These are phyloP conservation scores for Acinonyx jubatus DNA, from an alignment of 2,113 vertebrate species.

Conservation along the genomic window DNA sequence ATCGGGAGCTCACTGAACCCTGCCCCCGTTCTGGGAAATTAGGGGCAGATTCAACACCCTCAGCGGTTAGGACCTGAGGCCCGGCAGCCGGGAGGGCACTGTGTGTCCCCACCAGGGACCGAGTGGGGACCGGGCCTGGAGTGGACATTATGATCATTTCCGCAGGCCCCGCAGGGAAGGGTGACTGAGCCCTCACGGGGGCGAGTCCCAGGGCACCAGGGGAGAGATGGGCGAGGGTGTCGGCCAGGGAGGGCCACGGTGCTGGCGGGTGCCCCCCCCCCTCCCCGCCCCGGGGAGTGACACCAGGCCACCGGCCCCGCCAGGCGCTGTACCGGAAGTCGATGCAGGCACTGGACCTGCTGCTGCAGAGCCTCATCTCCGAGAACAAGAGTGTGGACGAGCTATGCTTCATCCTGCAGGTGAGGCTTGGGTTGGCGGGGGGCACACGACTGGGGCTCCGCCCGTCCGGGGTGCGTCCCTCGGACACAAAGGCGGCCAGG, in stretches of 20 bases:
- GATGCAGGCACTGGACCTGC: background rate
- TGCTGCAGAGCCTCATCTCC: conserved; percentile 21
- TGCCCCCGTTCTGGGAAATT: too few relatives aligned
- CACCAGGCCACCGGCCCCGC: fast-evolving
- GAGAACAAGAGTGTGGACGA: conserved; percentile 57
- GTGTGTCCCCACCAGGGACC: background rate
- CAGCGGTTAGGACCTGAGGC: fast-evolving
- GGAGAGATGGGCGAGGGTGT: background rate
- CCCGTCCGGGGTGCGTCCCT: fast-evolving
- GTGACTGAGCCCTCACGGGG: fast-evolving
- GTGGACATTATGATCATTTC: fast-evolving
- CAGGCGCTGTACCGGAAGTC: conserved; percentile 47
- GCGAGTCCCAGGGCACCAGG: fast-evolving
- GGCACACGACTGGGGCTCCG: background rate
- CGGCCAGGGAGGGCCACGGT: fast-evolving
- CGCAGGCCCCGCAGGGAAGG: background rate
- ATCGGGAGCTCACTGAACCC: fast-evolving
- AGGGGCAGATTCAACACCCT: background rate
- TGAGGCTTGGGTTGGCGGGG: background rate
- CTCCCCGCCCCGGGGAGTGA: fast-evolving
- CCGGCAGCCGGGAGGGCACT: background rate
- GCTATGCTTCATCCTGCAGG: conserved; percentile 69
- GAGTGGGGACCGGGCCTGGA: fast-evolving
- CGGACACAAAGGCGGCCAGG: background rate
- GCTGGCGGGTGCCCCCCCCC: fast-evolving